phyloP scores from a whole-genome alignment of 2,113 vertebrate genomes.

The Rhinopomastus cyanomelas region DNA sequence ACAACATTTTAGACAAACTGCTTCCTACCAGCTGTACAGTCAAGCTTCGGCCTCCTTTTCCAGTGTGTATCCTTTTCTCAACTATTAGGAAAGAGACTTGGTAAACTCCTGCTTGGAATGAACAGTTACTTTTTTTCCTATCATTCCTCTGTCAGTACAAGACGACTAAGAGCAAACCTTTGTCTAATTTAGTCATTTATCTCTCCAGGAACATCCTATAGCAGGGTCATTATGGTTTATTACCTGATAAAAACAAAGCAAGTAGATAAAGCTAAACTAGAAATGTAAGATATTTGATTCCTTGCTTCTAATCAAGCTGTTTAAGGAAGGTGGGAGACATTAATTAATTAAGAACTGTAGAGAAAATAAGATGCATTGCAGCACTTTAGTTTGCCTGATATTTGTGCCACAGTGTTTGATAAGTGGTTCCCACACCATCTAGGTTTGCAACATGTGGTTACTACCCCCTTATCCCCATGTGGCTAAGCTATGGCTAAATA shows the following conservation, averaged over 20 bases:
- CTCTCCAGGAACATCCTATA: neutral
- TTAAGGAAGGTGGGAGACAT: fast-evolving
- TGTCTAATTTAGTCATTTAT: neutral
- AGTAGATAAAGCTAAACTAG: neutral
- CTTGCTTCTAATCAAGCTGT: neutral
- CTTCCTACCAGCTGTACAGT: neutral
- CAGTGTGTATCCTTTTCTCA: neutral
- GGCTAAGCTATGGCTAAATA: neutral
- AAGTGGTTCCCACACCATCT: neutral
- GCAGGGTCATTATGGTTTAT: neutral
- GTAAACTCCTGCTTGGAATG: neutral
- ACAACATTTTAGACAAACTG: neutral
- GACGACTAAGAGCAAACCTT: neutral
- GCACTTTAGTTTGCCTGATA: neutral
- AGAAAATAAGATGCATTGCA: neutral
- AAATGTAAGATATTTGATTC: neutral
- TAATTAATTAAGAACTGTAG: neutral
- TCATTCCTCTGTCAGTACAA: neutral
- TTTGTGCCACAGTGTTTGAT: neutral
- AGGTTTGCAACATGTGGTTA: fast-evolving
- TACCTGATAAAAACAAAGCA: neutral
- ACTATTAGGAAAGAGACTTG: fast-evolving
- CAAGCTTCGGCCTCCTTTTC: neutral
- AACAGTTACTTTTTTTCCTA: neutral
- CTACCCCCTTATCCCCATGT: neutral